These are phyloP conservation scores for Diaperis boleti DNA, from an alignment of 2,888 invertebrate genomes.

Conservation along the genomic window DNA sequence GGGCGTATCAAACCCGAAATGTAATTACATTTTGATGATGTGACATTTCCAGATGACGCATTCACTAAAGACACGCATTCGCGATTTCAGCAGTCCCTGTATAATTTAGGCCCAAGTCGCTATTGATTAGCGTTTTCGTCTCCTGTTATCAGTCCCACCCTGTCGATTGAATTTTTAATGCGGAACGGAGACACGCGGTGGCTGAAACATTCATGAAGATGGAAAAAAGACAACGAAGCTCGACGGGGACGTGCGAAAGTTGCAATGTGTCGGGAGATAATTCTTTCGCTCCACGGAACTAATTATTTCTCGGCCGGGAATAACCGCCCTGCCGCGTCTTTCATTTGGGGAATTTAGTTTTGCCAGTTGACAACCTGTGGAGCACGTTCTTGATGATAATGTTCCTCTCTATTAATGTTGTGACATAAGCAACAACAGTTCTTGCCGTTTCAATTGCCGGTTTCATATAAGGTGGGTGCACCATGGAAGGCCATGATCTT, in stretches of 20 bases:
- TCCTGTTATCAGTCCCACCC: not conserved
- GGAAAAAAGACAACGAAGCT: constrained; percentile 17
- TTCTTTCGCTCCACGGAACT: constrained; percentile 23
- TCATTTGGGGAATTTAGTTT: constrained; percentile 24
- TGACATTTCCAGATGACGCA: constrained; percentile 39
- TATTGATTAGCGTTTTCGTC: constrained; percentile 9
- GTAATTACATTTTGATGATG: constrained; percentile 38
- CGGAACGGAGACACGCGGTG: constrained; percentile 7
- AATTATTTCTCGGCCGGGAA: constrained; percentile 19
- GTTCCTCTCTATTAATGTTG: no score
- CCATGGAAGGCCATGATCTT: no score
- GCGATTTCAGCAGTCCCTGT: not conserved
- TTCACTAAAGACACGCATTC: constrained; percentile 20
- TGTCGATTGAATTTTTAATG: constrained; percentile 15
- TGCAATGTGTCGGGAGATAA: constrained; percentile 20
- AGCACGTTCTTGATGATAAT: not conserved
- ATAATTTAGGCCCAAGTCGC: constrained; percentile 6
- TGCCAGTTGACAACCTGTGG: not conserved
- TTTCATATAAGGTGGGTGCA: no score
- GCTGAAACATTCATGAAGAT: constrained; percentile 13
- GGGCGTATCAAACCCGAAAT: constrained; percentile 29
- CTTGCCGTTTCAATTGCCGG: no score
- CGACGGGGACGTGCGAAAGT: constrained; percentile 22
- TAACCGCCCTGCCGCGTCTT: constrained; percentile 9
- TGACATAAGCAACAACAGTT: no score